Conservation (phyloP, 2,797 vertebrate species). For the Alca torda region DNA sequence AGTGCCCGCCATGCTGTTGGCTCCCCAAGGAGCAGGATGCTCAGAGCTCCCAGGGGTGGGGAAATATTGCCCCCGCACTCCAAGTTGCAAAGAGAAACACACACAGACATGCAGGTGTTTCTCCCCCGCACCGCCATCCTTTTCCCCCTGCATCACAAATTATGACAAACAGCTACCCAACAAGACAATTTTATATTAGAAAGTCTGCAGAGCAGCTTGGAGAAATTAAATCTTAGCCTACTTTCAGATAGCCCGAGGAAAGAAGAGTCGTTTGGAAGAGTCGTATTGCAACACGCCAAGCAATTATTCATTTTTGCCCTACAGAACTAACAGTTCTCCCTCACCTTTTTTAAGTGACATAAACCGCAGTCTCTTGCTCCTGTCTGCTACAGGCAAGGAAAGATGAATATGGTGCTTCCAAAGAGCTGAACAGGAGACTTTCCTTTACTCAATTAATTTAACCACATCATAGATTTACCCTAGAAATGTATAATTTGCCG, state of each 20-base stretch:
- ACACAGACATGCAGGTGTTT: accelerated
- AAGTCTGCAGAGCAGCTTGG: neutral
- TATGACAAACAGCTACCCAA: neutral
- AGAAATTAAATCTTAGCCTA: neutral
- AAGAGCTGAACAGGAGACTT: neutral
- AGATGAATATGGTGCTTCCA: neutral
- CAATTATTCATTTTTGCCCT: neutral
- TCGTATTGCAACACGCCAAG: neutral
- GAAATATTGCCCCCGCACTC: neutral
- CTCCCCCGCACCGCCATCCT: accelerated
- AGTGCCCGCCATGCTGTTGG: neutral
- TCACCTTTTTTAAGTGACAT: neutral
- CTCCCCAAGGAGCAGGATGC: neutral
- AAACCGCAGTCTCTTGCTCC: neutral
- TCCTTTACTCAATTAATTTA: neutral
- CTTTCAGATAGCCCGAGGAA: neutral
- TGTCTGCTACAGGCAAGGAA: neutral
- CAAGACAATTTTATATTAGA: neutral
- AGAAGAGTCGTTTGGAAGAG: neutral
- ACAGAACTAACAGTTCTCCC: neutral
- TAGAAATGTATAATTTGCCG: neutral
- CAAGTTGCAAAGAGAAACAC: neutral
- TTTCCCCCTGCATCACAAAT: accelerated
- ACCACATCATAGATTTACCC: neutral
- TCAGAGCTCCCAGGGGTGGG: neutral